These are phyloP conservation scores for Pelobates fuscus DNA, from an alignment of 2,113 vertebrate species.

Conservation along the genomic window DNA sequence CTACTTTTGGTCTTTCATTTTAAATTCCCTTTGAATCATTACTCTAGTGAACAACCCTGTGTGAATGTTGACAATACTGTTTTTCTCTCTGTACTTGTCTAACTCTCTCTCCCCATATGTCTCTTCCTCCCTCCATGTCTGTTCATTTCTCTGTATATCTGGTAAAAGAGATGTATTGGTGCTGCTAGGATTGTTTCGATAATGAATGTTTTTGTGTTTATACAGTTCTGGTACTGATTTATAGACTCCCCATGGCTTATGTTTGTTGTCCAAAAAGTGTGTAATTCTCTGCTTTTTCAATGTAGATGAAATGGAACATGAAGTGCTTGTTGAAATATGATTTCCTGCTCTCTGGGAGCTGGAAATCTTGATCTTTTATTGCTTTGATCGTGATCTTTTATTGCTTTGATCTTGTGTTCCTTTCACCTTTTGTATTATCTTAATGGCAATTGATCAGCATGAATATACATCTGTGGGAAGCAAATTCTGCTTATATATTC, in stretches of 20 bases:
- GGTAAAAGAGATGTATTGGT: too few relatives aligned
- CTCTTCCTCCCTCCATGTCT: too few relatives aligned
- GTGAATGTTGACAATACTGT: too few relatives aligned
- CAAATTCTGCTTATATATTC: background rate
- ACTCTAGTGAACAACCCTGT: too few relatives aligned
- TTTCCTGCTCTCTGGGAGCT: background rate
- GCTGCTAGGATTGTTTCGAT: too few relatives aligned
- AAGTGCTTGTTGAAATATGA: background rate
- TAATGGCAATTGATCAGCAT: slow-evolving; percentile 4
- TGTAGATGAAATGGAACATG: slow-evolving; percentile 1
- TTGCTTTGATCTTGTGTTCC: background rate
- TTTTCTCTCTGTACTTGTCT: too few relatives aligned
- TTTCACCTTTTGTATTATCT: background rate
- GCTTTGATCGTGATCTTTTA: background rate
- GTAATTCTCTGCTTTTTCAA: background rate
- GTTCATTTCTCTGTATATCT: too few relatives aligned
- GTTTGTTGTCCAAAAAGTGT: background rate
- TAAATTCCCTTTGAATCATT: too few relatives aligned
- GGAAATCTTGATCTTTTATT: background rate
- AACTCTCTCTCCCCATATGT: too few relatives aligned
- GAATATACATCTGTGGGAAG: background rate
- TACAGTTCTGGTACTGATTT: background rate
- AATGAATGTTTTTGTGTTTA: background rate
- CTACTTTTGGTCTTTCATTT: too few relatives aligned
- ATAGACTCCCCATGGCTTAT: background rate